Evolutionary conservation across 2,888 invertebrate species (phyloP).

Genomic region (Drosophila sordidapex): DNA sequence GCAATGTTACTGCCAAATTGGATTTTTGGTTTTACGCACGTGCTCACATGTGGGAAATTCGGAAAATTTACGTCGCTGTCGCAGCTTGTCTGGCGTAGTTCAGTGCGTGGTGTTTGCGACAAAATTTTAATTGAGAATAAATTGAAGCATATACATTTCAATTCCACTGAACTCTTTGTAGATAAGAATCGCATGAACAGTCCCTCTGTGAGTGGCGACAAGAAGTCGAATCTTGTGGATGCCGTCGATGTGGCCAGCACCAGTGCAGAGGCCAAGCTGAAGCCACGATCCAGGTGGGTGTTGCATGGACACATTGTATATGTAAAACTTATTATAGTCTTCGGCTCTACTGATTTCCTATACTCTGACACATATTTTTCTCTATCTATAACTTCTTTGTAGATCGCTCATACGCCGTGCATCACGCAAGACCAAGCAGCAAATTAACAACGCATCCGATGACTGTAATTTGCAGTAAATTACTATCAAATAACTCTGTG

Average conservation of each 20-base stretch:
- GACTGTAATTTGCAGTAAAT: conserved; percentile 90
- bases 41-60: neutral
- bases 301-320: neutral
- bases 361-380: neutral
- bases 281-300: conserved; percentile 87
- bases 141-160: neutral
- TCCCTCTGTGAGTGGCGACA: conserved; percentile 83
- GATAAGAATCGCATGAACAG: conserved; percentile 84
- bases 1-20: neutral
- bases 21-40: neutral
- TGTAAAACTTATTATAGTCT: neutral
- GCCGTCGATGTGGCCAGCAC: conserved; percentile 82
- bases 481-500: neutral
- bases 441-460: conserved; percentile 90
- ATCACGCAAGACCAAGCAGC: conserved; percentile 92
- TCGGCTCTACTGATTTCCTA: neutral
- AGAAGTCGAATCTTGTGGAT: conserved; percentile 80
- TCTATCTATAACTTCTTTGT: neutral
- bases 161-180: conserved; percentile 48
- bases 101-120: neutral
- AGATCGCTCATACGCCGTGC: conserved; percentile 92
- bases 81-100: neutral
- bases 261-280: conserved; percentile 86
- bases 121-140: conserved; percentile 28
- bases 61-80: neutral